A percentile compares a stretch with the other conserved stretches of the same genome.
These are phyloP conservation scores for Neoarius graeffei DNA, from an alignment of 2,113 vertebrate genomes.

Conservation along the genomic window DNA sequence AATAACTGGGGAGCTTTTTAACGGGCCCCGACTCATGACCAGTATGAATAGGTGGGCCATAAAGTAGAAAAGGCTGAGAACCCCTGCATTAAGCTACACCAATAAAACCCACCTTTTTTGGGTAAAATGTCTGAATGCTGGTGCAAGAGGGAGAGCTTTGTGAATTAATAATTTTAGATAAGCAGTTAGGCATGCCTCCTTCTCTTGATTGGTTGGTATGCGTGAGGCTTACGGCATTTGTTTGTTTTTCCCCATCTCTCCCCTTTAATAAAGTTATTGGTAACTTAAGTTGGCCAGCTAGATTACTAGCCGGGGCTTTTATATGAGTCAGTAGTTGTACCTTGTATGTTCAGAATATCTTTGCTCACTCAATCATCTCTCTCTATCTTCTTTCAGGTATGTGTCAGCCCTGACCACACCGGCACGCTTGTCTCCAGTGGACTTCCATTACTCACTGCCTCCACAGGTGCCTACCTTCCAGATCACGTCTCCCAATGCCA, in stretches of 20 bases:
- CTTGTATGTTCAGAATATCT: background rate
- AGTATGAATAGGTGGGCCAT: too few species aligned
- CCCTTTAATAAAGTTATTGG: background rate
- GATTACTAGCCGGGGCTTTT: background rate
- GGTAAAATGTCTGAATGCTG: background rate
- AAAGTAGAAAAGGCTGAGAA: too few species aligned
- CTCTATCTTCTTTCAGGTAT: constrained; percentile 75
- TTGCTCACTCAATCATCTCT: constrained; percentile 9
- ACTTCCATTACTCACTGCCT: constrained; percentile 93
- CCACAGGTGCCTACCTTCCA: constrained; percentile 95
- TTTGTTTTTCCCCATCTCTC: background rate
- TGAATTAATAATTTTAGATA: background rate
- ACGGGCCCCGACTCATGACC: too few species aligned
- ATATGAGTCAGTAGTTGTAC: background rate
- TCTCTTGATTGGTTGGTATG: background rate
- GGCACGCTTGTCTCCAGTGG: constrained; percentile 91
- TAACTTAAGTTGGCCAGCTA: background rate
- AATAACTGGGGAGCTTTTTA: too few species aligned
- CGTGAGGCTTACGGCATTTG: background rate
- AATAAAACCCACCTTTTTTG: background rate
- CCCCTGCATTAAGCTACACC: background rate
- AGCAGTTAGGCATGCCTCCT: background rate
- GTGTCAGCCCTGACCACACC: constrained; percentile 97
- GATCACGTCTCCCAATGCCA: constrained; percentile 93
- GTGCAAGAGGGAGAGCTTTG: background rate